Percentiles rank a stretch among this genome's conserved stretches.
phyloP scores from a whole-genome alignment of 1,140 invertebrate species.

The Heliconius congener region DNA sequence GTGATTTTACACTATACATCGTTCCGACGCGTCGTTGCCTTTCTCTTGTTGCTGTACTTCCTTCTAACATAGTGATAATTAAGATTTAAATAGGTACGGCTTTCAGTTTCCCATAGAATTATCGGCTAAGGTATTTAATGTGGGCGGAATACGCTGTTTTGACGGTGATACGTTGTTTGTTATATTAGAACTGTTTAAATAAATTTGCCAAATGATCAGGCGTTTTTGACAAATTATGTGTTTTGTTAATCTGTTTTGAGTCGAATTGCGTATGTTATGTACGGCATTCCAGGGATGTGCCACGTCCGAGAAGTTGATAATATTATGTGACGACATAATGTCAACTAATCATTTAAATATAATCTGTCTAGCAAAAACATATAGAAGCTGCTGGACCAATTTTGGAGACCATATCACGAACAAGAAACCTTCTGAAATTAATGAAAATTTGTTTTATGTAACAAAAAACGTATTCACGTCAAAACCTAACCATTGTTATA shows the following conservation, averaged over 20 bases:
- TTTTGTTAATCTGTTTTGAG: too few relatives aligned
- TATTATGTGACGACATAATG: too few relatives aligned
- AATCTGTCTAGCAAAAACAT: too few relatives aligned
- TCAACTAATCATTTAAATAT: too few relatives aligned
- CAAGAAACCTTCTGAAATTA: not conserved
- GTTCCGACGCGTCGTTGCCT: conserved; percentile 60
- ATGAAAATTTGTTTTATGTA: not conserved
- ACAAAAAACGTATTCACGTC: conserved; percentile 19
- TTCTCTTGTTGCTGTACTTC: conserved; percentile 67
- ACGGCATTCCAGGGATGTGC: too few relatives aligned
- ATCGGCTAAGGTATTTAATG: conserved; percentile 38
- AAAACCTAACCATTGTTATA: conserved; percentile 48
- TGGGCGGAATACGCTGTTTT: conserved; percentile 1
- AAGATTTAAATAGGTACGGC: conserved; percentile 50
- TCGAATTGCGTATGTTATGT: too few relatives aligned
- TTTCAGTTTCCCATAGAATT: conserved; percentile 49
- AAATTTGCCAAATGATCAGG: not conserved
- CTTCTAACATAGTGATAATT: conserved; percentile 59
- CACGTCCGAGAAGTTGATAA: too few relatives aligned
- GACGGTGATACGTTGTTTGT: not conserved
- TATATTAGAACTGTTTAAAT: not conserved
- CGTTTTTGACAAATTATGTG: not conserved
- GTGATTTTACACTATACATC: conserved; percentile 27
- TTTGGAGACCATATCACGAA: not conserved
- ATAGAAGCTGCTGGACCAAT: not conserved